Conservation (phyloP, 1,140 invertebrate species). For the Drosophila subobscura region DNA sequence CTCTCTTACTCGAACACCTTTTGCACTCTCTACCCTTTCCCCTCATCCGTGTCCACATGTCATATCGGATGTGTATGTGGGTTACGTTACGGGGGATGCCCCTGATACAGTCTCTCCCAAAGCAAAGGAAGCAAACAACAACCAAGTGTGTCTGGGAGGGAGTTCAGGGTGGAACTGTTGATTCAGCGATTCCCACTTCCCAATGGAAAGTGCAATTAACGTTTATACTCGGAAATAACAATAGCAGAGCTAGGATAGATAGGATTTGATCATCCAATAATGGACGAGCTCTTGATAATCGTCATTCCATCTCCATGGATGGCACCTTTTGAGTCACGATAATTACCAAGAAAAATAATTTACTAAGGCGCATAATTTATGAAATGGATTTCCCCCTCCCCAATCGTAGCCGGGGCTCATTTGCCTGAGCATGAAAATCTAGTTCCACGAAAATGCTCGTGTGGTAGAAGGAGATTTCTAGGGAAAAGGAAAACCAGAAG, state of each 20-base stretch:
- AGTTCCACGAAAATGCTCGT: slow-evolving; percentile 17
- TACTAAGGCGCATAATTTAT: slow-evolving; percentile 35
- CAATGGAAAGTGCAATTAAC: slow-evolving; percentile 52
- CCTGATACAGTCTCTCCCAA: slow-evolving; percentile 18
- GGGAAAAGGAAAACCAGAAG: slow-evolving; percentile 26
- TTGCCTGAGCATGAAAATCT: slow-evolving; percentile 30
- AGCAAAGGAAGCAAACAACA: neutral
- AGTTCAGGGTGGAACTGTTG: slow-evolving; percentile 19
- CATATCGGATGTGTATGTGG: slow-evolving; percentile 53
- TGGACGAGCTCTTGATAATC: no score
- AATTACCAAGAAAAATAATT: slow-evolving; percentile 43
- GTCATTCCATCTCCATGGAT: no score
- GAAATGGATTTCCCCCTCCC: slow-evolving; percentile 14
- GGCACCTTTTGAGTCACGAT: slow-evolving; percentile 5
- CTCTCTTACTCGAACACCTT: no score
- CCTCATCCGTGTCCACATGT: slow-evolving; percentile 24
- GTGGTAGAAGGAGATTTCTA: slow-evolving; percentile 13
- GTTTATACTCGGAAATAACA: slow-evolving; percentile 9
- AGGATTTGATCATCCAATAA: slow-evolving; percentile 1
- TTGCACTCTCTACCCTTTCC: neutral
- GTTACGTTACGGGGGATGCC: no score
- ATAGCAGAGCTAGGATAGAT: neutral
- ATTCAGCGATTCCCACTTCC: neutral
- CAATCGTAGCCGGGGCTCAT: neutral
- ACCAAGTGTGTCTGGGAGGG: neutral